A percentile compares a stretch with the other conserved stretches of the same genome.
These are phyloP conservation scores for Amphiprion clarkii DNA, from an alignment of 2,797 vertebrate genomes.

Conservation along the genomic window DNA sequence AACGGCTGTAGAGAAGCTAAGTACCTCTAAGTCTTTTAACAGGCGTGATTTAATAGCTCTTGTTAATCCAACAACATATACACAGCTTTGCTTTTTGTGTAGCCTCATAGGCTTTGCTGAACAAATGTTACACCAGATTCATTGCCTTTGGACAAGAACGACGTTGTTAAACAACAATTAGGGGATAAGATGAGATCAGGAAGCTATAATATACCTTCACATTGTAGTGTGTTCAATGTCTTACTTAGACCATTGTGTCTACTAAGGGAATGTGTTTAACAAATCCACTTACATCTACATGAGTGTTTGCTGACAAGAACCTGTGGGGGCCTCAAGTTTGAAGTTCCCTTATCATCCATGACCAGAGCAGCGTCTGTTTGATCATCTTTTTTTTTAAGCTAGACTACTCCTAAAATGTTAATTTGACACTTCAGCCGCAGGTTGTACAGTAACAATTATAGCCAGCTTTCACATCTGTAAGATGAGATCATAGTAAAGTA, in stretches of 20 bases:
- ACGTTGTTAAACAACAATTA: conserved; percentile 49
- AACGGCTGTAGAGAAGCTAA: conserved; percentile 61
- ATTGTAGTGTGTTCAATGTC: conserved; percentile 19
- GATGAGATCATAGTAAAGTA: background rate
- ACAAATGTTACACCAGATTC: conserved; percentile 51
- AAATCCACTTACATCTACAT: conserved; percentile 1
- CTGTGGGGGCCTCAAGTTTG: background rate
- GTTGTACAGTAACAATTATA: background rate
- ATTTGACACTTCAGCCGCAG: background rate
- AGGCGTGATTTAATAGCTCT: conserved; percentile 60
- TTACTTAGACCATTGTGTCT: conserved; percentile 9
- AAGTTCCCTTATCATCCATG: conserved; percentile 1
- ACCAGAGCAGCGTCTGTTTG: conserved; percentile 6
- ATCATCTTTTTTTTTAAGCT: background rate
- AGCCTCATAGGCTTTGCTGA: conserved; percentile 29
- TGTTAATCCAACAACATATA: conserved; percentile 59
- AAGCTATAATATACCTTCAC: conserved; percentile 21
- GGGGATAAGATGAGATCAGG: conserved; percentile 17
- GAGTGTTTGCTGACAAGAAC: conserved; percentile 1
- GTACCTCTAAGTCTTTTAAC: conserved; percentile 56
- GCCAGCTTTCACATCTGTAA: conserved; percentile 5
- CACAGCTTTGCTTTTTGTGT: conserved; percentile 33
- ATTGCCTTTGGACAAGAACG: conserved; percentile 43
- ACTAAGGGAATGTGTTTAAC: conserved; percentile 7
- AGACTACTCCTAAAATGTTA: conserved; percentile 9